Conservation (phyloP, 2,113 vertebrate genomes). For the Hippocampus barbouri region DNA sequence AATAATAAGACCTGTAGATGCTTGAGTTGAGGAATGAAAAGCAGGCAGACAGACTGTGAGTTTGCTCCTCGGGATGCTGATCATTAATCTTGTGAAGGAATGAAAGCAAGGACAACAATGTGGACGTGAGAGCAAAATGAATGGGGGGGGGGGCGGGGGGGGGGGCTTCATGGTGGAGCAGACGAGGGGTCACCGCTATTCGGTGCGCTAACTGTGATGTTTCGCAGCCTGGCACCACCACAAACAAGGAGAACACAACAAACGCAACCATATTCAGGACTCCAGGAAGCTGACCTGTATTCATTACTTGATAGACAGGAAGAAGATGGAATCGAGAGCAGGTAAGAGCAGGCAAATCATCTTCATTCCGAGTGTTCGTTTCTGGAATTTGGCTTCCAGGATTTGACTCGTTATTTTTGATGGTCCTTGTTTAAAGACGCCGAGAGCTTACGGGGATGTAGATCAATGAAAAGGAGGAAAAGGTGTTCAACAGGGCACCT, state of each 20-base stretch:
- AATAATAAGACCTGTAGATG: constrained; percentile 1
- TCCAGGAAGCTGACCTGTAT: background rate
- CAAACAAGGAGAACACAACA: constrained; percentile 23
- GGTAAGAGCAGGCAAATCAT: background rate
- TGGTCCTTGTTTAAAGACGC: constrained; percentile 38
- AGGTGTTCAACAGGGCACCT: constrained; percentile 25
- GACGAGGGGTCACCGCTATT: constrained; percentile 20
- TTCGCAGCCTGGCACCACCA: constrained; percentile 13
- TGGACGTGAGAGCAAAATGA: constrained; percentile 13
- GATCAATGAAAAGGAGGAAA: constrained; percentile 11
- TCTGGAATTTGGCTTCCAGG: constrained; percentile 39
- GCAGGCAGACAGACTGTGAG: background rate
- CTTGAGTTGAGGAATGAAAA: constrained; percentile 9
- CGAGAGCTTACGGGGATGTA: constrained; percentile 7
- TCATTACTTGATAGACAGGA: background rate
- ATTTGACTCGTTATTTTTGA: constrained; percentile 57
- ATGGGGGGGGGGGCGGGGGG: too few relatives aligned
- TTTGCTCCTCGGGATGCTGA: constrained; percentile 31
- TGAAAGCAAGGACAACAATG: constrained; percentile 34
- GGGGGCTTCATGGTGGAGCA: background rate
- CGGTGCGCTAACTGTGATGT: constrained; percentile 46
- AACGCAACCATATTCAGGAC: constrained; percentile 13
- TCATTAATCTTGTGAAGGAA: constrained; percentile 48
- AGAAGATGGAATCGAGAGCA: too few relatives aligned
- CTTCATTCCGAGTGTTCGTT: constrained; percentile 1